phyloP scores from a whole-genome alignment of 1,140 invertebrate genomes.

The silkworm (Bombyx mori) region ASM3026992v2 NC_085128.1:13040001-13040500 shows the following conservation, averaged over 20 bases:
- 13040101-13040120: constrained; percentile 50
- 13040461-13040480: too few relatives aligned
- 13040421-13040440: too few relatives aligned
- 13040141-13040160: constrained; percentile 57
- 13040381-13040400: too few relatives aligned
- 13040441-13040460: too few relatives aligned
- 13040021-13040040: too few relatives aligned
- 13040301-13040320: constrained; percentile 37
- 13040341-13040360: constrained; percentile 24
- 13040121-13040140: constrained; percentile 60
- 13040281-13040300: constrained; percentile 54
- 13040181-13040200: constrained; percentile 26
- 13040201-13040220: constrained; percentile 46
- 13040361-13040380: too few relatives aligned
- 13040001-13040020: too few relatives aligned
- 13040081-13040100: constrained; percentile 18
- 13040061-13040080: too few relatives aligned
- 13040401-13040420: too few relatives aligned
- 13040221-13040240: constrained; percentile 19
- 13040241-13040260: constrained; percentile 34
- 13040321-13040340: constrained; percentile 48
- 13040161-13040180: constrained; percentile 31
- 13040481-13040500: too few relatives aligned
- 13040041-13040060: too few relatives aligned
- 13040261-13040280: constrained; percentile 22